Percentiles rank a stretch among this genome's conserved stretches.
Evolutionary conservation across 2,797 vertebrate species (phyloP).

Genomic region (Tragelaphus oryx): DNA sequence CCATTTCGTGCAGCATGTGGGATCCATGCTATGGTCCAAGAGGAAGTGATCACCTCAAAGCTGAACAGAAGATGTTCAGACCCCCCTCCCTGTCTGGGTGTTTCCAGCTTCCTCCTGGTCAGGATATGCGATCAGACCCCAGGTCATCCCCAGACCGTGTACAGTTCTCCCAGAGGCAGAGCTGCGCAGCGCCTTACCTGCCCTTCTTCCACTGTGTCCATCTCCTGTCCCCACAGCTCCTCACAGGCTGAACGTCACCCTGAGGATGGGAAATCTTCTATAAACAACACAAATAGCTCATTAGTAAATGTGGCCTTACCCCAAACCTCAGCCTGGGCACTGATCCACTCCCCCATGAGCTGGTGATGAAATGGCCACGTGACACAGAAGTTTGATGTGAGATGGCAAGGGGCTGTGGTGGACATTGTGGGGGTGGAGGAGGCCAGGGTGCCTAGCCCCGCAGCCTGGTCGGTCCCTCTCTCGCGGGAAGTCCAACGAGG

Average conservation of each 20-base stretch:
- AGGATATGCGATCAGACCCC: background rate
- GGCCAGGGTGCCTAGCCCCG: background rate
- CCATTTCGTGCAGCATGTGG: fast-evolving
- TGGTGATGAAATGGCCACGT: background rate
- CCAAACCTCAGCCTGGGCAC: background rate
- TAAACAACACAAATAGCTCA: background rate
- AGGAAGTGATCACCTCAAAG: background rate
- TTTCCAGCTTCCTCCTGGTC: fast-evolving
- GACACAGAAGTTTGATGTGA: background rate
- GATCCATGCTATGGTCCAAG: background rate
- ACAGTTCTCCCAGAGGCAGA: no score
- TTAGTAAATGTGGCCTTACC: background rate
- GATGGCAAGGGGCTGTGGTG: background rate
- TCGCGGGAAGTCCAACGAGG: background rate
- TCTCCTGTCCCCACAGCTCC: background rate
- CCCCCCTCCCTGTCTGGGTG: background rate
- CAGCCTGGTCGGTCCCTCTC: background rate
- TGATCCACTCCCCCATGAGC: background rate
- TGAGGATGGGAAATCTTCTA: background rate
- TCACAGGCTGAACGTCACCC: background rate
- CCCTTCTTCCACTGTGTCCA: background rate
- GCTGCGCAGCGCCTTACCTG: background rate
- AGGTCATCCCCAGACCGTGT: background rate
- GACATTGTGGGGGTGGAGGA: background rate
- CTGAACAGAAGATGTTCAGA: background rate